Conservation (phyloP, 1,140 invertebrate genomes). For the Steinernema khuongi region DNA sequence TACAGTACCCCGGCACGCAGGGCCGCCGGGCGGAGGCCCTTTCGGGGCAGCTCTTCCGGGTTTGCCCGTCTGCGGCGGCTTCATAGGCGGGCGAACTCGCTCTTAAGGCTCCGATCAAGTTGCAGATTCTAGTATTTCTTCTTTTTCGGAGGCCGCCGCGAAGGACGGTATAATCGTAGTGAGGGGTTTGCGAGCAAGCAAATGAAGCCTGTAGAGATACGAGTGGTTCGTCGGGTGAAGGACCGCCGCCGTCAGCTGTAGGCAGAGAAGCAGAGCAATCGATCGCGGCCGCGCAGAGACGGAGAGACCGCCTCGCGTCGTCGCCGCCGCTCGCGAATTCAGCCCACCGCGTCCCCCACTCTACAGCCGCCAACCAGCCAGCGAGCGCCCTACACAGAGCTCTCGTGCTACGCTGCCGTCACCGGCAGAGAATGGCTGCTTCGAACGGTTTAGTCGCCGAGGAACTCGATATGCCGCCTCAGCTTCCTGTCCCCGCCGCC, state of each 20-base stretch:
- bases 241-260: not conserved
- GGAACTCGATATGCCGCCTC: not conserved
- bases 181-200: conserved; percentile 10
- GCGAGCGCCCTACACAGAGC: not conserved
- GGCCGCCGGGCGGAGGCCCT: too few relatives aligned
- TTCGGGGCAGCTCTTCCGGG: too few relatives aligned
- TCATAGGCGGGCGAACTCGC: not conserved
- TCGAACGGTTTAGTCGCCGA: conserved; percentile 13
- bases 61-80: too few relatives aligned
- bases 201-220: not conserved
- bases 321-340: not conserved
- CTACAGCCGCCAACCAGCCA: not conserved
- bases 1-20: not conserved
- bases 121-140: conserved; percentile 17
- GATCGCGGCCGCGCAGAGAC: not conserved
- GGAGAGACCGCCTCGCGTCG: not conserved
- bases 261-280: not conserved
- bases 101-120: conserved; percentile 15
- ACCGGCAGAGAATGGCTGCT: not conserved
- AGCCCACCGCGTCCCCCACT: not conserved
- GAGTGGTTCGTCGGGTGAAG: not conserved
- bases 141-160: conserved; percentile 16
- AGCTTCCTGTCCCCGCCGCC: not conserved
- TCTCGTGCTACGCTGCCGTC: not conserved
- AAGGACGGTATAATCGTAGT: conserved; percentile 6